Evolutionary conservation across 2,797 vertebrate genomes (phyloP), one percentile per base, ranked within the genome.

Genomic region (Galago senegalensis): DNA sequence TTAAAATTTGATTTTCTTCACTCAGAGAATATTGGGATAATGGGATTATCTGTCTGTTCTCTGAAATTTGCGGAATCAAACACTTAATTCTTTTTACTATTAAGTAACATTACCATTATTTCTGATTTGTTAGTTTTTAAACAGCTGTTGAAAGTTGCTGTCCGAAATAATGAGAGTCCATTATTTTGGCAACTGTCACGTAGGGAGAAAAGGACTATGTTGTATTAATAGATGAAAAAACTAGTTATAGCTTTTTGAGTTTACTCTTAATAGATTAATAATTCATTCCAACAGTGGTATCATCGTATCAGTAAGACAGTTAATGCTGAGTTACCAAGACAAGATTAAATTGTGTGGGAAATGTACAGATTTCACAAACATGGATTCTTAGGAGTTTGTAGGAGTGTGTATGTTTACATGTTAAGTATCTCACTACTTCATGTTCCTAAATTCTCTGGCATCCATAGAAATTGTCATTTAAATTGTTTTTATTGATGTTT

Each of bases 1-100:
- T 97, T 96, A 95, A 97, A 97, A 94, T 92, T 76, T 97, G 97
- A 84, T 96, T 97, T 98, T 98, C 67, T 97, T 97, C 96, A 96
- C 94, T 98, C 97, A 97, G 97, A 97, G 97, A 93, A 84, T 97
- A 96, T 81, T 92, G 86, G 27, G 96, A 96, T 98, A 96, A 92
- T 97, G 96, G 92, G 43, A 83, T 96, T 98, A 94, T 95, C 97
- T 88, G 43, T 95, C 65, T 97, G 5, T 97, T 98, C 96, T 97
- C 95, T 98, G 97, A 97, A 97, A 96, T 97, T 98, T 97, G 97
- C 70, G 82, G 96, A 87, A 79, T 97, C 95, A 96, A 84, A 98
- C 97, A 96, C 1, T 65, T 89, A 72, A 11, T 88, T 95, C 76
- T 18, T 94, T 86, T 82, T 73, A 46, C 4, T 4, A 13, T 91